Evolutionary conservation across 2,797 vertebrate species (phyloP).

Genomic region (Spheniscus humboldti): DNA sequence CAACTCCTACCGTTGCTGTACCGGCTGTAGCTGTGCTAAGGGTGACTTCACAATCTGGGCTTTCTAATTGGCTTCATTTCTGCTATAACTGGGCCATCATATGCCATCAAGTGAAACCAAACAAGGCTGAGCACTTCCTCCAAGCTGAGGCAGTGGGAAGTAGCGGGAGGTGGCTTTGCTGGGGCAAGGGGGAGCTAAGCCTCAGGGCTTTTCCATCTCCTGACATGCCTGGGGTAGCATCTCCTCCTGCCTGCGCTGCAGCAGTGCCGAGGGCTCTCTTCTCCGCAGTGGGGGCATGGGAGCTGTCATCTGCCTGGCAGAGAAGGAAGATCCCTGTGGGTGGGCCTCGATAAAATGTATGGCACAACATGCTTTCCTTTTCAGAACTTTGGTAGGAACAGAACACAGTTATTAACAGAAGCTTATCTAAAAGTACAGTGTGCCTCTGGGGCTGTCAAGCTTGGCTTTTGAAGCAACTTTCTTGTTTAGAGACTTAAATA

Average conservation of each 20-base stretch:
- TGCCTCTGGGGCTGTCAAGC: background rate
- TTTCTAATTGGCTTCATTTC: background rate
- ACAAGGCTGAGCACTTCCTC: background rate
- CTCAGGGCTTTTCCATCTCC: background rate
- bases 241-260: background rate
- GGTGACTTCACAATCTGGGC: background rate
- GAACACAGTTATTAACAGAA: background rate
- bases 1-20: rapidly evolving
- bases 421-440: background rate
- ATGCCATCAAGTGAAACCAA: background rate
- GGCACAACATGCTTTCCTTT: background rate
- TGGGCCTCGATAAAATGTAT: background rate
- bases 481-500: background rate
- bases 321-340: background rate
- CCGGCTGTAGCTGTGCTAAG: background rate
- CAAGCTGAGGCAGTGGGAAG: background rate
- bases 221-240: rapidly evolving
- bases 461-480: background rate
- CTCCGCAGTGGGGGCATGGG: background rate
- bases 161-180: background rate
- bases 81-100: background rate
- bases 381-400: background rate
- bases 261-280: background rate
- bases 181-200: background rate
- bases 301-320: background rate